Evolutionary conservation across 2,797 vertebrate genomes (phyloP).

Genomic region (Silurus lanzhouensis): DNA sequence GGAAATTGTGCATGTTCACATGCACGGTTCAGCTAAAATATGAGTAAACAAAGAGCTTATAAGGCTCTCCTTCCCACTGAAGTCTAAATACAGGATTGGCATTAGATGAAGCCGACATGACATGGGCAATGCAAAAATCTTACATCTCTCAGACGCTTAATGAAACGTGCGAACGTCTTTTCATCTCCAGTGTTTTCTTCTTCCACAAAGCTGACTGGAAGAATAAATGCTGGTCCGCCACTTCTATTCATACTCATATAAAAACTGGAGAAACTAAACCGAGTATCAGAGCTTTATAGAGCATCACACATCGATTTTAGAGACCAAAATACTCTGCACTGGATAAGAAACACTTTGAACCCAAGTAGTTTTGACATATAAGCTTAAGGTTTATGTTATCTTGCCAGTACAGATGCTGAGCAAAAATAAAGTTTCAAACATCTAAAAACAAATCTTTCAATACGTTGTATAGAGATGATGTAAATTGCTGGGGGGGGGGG

Average conservation of each 20-base stretch:
- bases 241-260: conserved; percentile 16
- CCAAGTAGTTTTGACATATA: conserved; percentile 12
- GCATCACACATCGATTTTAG: conserved; percentile 1
- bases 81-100: neutral
- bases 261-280: neutral
- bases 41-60: conserved; percentile 13
- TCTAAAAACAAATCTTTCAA: conserved; percentile 14
- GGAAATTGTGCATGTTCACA: neutral
- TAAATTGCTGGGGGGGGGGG: neutral
- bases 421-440: neutral
- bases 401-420: neutral
- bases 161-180: neutral
- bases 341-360: conserved; percentile 16
- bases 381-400: conserved; percentile 25
- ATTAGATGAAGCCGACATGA: neutral
- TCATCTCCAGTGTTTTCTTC: neutral
- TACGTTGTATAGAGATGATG: conserved; percentile 7
- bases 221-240: neutral
- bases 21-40: conserved; percentile 4
- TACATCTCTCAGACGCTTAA: conserved; percentile 1
- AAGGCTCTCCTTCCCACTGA: neutral
- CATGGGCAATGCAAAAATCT: neutral
- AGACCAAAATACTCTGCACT: neutral
- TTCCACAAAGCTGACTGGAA: neutral
- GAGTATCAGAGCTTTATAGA: neutral